Evolutionary conservation across 2,888 invertebrate genomes (phyloP), one percentile per base, ranked within the genome.

Genomic region (Cordilura impudica): DNA sequence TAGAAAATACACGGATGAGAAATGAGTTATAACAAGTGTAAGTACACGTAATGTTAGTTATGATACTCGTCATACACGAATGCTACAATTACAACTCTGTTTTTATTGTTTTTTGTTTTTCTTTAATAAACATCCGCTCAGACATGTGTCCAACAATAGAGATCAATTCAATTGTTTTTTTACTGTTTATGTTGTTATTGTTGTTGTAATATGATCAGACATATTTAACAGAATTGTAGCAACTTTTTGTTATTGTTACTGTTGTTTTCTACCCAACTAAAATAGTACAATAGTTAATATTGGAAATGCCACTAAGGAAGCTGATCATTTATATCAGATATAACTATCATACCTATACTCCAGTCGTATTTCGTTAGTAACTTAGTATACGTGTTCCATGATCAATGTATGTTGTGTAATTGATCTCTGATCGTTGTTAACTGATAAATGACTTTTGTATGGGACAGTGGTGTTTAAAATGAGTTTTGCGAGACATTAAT

Each of bases 231-330:
- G 56, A 75, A 54, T 49, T 65, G 47, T 66, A 56, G 69, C 83
- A 84, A 83, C 83, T 84, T 26, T 83, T 84, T 85, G 66, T 58
- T 67, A 23, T 49, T 56, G 47, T 45, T 81, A 69, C 39, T 72
- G 35, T 14, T n/a, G 12, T 19, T 49, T 51, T 21, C 49, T 12
- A 58, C 58, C 19, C n/a, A n/a, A n/a, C n/a, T 39, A 39, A n/a
- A 39, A 39, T 39, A 35, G n/a, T 39, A 39, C 35, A 39, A 39
- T 16, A 19, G 23, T 66, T 39, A 35, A 14, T 21, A 23, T 31
- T 35, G 53, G 29, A 35, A 76, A 76, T 80, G 71, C 72, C 72
- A 76, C 75, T 80, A 75, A 75, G 75, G 75, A 80, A 76, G 76
- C 79, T 80, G 79, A 80, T 80, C 76, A 76, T 72, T 69, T 75